Conservation (phyloP, 2,797 vertebrate species). For the Cryptoprocta ferox region DNA sequence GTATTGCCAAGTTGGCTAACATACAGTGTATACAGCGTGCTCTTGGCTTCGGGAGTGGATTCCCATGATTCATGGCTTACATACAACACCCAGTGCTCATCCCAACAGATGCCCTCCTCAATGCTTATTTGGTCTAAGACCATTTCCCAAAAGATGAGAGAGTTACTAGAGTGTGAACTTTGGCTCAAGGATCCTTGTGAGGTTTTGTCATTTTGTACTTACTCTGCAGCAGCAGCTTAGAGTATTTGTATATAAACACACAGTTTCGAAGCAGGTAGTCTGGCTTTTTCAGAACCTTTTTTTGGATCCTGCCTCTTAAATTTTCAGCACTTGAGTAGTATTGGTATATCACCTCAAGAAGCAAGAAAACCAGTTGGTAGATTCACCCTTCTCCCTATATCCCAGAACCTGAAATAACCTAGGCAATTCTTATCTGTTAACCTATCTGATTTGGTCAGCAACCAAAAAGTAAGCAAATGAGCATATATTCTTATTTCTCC, state of each 20-base stretch:
- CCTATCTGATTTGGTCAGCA: neutral
- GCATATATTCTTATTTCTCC: neutral
- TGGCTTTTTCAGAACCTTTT: neutral
- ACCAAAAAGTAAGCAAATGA: conserved; percentile 14
- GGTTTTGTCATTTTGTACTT: neutral
- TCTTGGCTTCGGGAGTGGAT: too few relatives aligned
- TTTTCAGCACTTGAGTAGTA: neutral
- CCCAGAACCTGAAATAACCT: neutral
- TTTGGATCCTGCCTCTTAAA: neutral
- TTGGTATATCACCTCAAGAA: conserved; percentile 1
- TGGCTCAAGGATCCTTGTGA: neutral
- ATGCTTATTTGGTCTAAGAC: neutral
- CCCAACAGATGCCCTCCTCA: too few relatives aligned
- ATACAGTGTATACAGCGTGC: too few relatives aligned
- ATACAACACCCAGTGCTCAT: too few relatives aligned
- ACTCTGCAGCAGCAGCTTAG: neutral
- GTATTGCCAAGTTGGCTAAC: too few relatives aligned
- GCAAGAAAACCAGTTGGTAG: neutral
- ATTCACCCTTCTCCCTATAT: neutral
- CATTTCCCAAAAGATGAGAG: neutral
- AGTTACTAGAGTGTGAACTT: neutral
- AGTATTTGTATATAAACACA: neutral
- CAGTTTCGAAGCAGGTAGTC: neutral
- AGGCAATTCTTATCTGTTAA: neutral
- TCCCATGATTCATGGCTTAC: too few relatives aligned